These are phyloP conservation scores for Cygnus buccinator DNA, from an alignment of 2,113 vertebrate genomes.

Conservation along the genomic window DNA sequence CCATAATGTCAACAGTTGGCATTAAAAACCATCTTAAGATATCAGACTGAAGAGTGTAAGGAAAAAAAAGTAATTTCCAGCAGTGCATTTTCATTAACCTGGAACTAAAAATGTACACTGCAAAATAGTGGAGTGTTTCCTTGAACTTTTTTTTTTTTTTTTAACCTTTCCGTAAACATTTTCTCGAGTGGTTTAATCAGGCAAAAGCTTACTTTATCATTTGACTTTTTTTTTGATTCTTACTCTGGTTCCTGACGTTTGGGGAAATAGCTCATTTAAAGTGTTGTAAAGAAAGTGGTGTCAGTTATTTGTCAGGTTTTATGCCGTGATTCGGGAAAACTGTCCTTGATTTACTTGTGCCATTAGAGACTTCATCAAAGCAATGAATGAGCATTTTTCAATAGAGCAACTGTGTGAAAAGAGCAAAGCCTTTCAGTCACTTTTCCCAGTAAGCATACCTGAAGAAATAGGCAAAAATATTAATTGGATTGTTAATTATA, in stretches of 20 bases:
- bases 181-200: slow-evolving; percentile 50
- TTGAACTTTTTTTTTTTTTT: not conserved
- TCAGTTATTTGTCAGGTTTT: slow-evolving; percentile 51
- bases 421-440: not conserved
- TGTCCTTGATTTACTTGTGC: slow-evolving; percentile 54
- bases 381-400: slow-evolving; percentile 25
- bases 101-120: not conserved
- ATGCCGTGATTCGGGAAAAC: slow-evolving; percentile 45
- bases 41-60: not conserved
- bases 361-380: slow-evolving; percentile 42
- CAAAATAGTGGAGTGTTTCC: not conserved
- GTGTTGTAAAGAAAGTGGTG: slow-evolving; percentile 36
- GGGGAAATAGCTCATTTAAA: slow-evolving; percentile 46
- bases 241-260: not conserved
- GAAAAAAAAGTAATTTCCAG: not conserved
- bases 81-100: slow-evolving; percentile 32
- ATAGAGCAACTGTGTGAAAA: not conserved
- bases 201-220: slow-evolving; percentile 50
- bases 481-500: not conserved
- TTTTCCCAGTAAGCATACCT: not conserved
- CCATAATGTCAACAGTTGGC: not conserved
- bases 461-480: slow-evolving; percentile 26
- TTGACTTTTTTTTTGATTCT: not conserved
- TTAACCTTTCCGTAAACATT: not conserved
- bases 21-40: slow-evolving; percentile 22